Percentiles rank a stretch among this genome's conserved stretches.
These are phyloP conservation scores for Cylindroiulus punctatus DNA, from an alignment of 2,888 invertebrate genomes.

Conservation along the genomic window DNA sequence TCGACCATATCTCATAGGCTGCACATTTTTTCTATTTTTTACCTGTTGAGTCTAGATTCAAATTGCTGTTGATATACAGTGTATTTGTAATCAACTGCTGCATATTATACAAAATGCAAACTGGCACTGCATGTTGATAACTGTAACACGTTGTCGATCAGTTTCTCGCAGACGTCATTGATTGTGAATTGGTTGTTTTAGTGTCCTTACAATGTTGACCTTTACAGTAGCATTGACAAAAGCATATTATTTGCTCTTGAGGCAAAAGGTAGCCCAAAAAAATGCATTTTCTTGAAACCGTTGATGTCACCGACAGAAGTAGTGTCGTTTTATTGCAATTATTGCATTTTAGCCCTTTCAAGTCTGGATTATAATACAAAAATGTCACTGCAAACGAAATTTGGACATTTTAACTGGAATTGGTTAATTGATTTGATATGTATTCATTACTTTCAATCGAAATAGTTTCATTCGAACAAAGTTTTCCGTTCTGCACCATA, in stretches of 20 bases:
- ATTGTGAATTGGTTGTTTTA: background rate
- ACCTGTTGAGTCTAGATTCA: background rate
- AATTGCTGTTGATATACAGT: background rate
- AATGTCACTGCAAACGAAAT: too few species aligned
- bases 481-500: background rate
- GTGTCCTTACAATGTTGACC: background rate
- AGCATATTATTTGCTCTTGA: background rate
- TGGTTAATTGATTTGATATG: background rate
- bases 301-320: background rate
- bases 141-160: background rate
- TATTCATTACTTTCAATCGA: background rate
- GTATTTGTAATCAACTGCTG: background rate
- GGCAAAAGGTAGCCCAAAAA: background rate
- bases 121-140: background rate
- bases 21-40: conserved; percentile 9
- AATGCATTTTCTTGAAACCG: background rate
- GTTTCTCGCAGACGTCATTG: background rate
- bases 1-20: background rate
- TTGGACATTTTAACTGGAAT: too few species aligned
- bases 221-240: background rate
- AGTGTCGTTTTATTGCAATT: background rate
- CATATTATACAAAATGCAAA: background rate
- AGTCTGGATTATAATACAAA: too few species aligned
- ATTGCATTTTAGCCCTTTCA: background rate
- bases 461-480: background rate